phyloP scores from a whole-genome alignment of 2,113 vertebrate genomes.

The Chaetorhynchus papuensis region DNA sequence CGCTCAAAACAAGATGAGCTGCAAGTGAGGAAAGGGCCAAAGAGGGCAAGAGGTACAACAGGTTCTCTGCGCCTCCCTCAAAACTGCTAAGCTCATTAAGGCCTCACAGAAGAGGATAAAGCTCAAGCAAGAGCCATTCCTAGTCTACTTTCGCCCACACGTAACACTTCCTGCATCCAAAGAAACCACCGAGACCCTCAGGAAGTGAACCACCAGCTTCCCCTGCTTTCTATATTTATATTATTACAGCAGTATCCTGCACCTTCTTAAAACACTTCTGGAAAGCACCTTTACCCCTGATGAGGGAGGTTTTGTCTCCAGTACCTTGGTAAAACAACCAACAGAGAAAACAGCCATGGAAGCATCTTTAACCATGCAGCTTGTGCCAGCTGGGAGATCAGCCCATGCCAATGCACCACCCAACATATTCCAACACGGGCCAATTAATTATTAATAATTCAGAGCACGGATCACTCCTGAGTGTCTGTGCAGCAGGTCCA shows the following conservation, averaged over 20 bases:
- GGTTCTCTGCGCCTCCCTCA: not conserved
- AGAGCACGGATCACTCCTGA: not conserved
- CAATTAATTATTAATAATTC: not conserved
- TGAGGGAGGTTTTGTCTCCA: not conserved
- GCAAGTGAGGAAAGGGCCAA: not conserved
- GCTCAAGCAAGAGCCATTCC: constrained; percentile 28
- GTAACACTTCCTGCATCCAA: not conserved
- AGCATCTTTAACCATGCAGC: not conserved
- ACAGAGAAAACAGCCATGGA: not conserved
- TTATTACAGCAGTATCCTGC: not conserved
- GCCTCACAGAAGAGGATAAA: constrained; percentile 16
- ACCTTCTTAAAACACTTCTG: not conserved
- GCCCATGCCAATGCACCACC: not conserved
- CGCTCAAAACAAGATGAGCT: not conserved
- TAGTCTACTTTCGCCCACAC: not conserved
- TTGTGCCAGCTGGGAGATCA: not conserved
- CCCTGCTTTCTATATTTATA: accelerated
- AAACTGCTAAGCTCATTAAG: constrained; percentile 15
- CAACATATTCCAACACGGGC: not conserved
- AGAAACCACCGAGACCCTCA: not conserved
- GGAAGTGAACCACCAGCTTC: not conserved
- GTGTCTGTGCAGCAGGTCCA: not conserved
- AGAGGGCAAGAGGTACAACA: not conserved
- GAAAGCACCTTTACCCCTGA: not conserved
- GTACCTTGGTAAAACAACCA: not conserved